Percentiles rank a stretch among this genome's conserved stretches.
Evolutionary conservation across 2,888 invertebrate genomes (phyloP).

Genomic region (Cosmia trapezina): DNA sequence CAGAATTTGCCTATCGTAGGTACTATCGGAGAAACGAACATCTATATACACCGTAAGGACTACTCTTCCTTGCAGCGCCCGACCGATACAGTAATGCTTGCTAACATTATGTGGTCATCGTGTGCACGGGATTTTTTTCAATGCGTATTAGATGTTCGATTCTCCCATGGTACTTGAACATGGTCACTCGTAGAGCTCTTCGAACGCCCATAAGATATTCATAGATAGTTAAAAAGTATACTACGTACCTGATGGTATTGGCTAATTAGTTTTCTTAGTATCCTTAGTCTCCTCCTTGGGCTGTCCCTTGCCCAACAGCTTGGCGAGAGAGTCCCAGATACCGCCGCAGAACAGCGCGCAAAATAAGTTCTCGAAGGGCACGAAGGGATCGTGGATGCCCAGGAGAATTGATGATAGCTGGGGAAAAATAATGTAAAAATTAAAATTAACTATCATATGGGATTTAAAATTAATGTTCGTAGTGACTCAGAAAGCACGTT

Average conservation of each 20-base stretch:
- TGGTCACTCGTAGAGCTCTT: not conserved
- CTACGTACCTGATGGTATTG: slow-evolving; percentile 59
- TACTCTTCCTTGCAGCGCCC: too few relatives aligned
- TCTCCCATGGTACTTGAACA: too few relatives aligned
- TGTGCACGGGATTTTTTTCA: too few relatives aligned
- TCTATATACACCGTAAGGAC: too few relatives aligned
- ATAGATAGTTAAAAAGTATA: not conserved
- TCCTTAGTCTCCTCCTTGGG: slow-evolving; percentile 95
- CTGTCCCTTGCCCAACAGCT: slow-evolving; percentile 95
- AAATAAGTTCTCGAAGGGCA: slow-evolving; percentile 99
- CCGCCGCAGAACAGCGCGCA: slow-evolving; percentile 99
- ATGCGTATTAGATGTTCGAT: too few relatives aligned
- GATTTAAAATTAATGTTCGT: too few relatives aligned
- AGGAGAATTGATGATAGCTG: slow-evolving; percentile 98
- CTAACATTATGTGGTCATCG: too few relatives aligned
- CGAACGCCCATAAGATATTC: not conserved
- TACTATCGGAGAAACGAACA: too few relatives aligned
- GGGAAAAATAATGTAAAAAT: slow-evolving; percentile 41
- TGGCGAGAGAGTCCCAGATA: slow-evolving; percentile 98
- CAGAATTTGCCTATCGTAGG: not conserved
- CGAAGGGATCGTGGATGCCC: slow-evolving; percentile 99
- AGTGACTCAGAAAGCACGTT: too few relatives aligned
- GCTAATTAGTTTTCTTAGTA: slow-evolving; percentile 94
- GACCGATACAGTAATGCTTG: too few relatives aligned
- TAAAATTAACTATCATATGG: too few relatives aligned